Evolutionary conservation across 2,888 invertebrate genomes (phyloP).

Genomic region (Rhingia campestris): DNA sequence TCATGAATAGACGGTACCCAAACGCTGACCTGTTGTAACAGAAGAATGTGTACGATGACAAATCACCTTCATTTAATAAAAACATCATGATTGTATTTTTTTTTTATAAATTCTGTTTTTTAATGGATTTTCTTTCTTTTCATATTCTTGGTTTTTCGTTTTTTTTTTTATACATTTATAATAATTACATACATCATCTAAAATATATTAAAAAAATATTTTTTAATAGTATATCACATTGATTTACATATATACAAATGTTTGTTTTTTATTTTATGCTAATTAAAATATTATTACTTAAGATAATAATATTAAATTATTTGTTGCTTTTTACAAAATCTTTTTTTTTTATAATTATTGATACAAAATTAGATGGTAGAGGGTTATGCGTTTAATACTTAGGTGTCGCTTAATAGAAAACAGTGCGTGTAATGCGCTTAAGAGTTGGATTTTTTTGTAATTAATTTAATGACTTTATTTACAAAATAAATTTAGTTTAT

Average conservation of each 20-base stretch:
- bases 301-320: constrained; percentile 69
- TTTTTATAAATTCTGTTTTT: constrained; percentile 59
- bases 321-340: constrained; percentile 6
- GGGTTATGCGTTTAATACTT: constrained; percentile 60
- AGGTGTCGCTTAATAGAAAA: constrained; percentile 46
- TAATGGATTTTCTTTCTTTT: constrained; percentile 54
- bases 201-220: constrained; percentile 68
- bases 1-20: constrained; percentile 19
- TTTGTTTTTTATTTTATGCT: constrained; percentile 32
- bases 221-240: constrained; percentile 73
- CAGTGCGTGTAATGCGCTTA: constrained; percentile 33
- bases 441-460: constrained; percentile 8
- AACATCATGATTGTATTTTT: constrained; percentile 24
- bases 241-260: constrained; percentile 69
- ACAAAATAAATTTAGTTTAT: constrained; percentile 60
- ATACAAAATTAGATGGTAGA: constrained; percentile 6
- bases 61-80: constrained; percentile 25
- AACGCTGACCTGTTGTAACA: constrained; percentile 1
- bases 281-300: constrained; percentile 69
- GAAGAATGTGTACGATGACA: constrained; percentile 21
- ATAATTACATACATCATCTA: constrained; percentile 65
- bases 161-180: constrained; percentile 39
- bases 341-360: constrained; percentile 9
- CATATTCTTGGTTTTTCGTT: constrained; percentile 35
- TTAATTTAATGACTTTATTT: constrained; percentile 72